Conservation (phyloP, 2,888 invertebrate species). For the Conistra vaccinii region DNA sequence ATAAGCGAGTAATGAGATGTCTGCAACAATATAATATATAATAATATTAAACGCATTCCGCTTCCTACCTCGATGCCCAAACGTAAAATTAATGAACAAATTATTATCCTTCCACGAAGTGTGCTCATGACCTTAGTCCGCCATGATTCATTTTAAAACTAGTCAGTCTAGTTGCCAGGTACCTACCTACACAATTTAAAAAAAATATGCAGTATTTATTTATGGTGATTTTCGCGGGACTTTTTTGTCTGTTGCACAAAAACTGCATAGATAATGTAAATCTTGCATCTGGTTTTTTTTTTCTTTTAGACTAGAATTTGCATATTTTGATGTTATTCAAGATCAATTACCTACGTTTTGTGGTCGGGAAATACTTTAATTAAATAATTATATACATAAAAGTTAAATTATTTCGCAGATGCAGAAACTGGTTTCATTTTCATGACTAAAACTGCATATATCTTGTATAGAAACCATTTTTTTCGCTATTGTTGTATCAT, state of each 20-base stretch:
- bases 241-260: constrained; percentile 47
- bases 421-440: neutral
- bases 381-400: neutral
- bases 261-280: constrained; percentile 41
- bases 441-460: neutral
- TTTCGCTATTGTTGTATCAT: neutral
- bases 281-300: constrained; percentile 1
- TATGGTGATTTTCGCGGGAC: constrained; percentile 41
- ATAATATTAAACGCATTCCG: constrained; percentile 52
- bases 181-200: constrained; percentile 53
- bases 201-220: constrained; percentile 42
- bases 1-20: constrained; percentile 46
- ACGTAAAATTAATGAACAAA: constrained; percentile 68
- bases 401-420: neutral
- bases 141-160: constrained; percentile 66
- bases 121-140: constrained; percentile 68
- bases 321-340: constrained; percentile 1
- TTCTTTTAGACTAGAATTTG: neutral
- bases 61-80: constrained; percentile 69
- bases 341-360: neutral
- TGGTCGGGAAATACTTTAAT: neutral
- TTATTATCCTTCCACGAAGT: constrained; percentile 76
- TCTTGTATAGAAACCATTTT: neutral
- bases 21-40: constrained; percentile 45
- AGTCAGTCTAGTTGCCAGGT: constrained; percentile 68